A percentile compares a stretch with the other conserved stretches of the same genome.
Evolutionary conservation across 2,888 invertebrate genomes (phyloP).

Genomic region (Nemurella pictetii): DNA sequence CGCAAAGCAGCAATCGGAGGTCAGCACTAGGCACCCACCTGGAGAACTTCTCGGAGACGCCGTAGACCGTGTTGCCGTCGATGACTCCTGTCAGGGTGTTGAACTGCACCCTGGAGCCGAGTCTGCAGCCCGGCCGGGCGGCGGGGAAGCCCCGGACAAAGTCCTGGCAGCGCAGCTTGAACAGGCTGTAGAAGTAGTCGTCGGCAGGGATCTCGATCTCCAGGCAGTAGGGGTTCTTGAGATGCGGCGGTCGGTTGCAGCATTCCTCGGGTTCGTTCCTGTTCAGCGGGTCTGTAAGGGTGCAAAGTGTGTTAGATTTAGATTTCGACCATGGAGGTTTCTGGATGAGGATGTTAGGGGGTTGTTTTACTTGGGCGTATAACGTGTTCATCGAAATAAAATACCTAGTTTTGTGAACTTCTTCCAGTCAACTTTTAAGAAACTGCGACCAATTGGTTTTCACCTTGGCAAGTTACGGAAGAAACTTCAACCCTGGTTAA

Average conservation of each 20-base stretch:
- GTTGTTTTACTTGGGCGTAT: not conserved
- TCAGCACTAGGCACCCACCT: conserved; percentile 56
- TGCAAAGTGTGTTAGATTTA: not conserved
- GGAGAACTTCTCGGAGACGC: conserved; percentile 78
- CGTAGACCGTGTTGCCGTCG: conserved; percentile 89
- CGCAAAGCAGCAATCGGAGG: not conserved
- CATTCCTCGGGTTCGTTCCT: conserved; percentile 91
- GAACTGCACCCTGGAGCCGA: conserved; percentile 82
- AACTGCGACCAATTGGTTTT: too few relatives aligned
- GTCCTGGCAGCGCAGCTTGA: conserved; percentile 84
- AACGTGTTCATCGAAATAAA: too few relatives aligned
- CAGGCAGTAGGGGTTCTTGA: conserved; percentile 89
- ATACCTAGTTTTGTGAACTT: too few relatives aligned
- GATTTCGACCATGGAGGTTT: not conserved
- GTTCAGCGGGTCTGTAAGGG: conserved; percentile 71
- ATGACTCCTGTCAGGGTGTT: conserved; percentile 84
- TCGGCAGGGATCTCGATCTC: conserved; percentile 87
- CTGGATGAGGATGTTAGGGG: not conserved
- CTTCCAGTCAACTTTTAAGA: too few relatives aligned
- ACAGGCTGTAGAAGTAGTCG: conserved; percentile 86
- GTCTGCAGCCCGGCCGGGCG: conserved; percentile 81
- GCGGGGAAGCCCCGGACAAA: conserved; percentile 89
- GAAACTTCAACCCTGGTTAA: too few relatives aligned
- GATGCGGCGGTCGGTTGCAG: conserved; percentile 77
- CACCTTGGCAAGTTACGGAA: too few relatives aligned